A percentile compares a stretch with the other conserved stretches of the same genome.
Conservation (phyloP, 2,888 invertebrate genomes). For the Cephalotes varians region DNA sequence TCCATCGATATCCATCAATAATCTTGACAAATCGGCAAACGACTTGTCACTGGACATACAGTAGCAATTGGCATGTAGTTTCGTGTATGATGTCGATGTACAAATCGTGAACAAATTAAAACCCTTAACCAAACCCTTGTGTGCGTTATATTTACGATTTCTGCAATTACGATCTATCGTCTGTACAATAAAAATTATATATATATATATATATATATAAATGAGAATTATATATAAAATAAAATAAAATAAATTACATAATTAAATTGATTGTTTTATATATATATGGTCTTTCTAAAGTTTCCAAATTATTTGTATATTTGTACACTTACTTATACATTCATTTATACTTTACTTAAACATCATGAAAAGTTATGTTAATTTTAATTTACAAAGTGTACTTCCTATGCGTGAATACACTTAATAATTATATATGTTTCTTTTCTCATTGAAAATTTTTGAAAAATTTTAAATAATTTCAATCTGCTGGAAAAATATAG, state of each 20-base stretch:
- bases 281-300: background rate
- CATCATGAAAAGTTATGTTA: background rate
- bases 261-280: background rate
- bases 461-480: conserved; percentile 3
- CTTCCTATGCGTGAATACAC: background rate
- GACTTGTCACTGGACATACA: conserved; percentile 41
- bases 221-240: background rate
- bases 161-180: background rate
- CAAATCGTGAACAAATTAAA: conserved; percentile 43
- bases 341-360: background rate
- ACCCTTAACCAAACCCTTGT: conserved; percentile 5
- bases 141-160: conserved; percentile 9
- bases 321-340: background rate
- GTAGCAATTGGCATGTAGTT: conserved; percentile 20
- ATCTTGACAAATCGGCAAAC: conserved; percentile 52
- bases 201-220: background rate
- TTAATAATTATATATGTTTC: background rate
- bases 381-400: background rate
- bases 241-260: no score
- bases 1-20: conserved; percentile 47
- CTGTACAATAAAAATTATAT: background rate
- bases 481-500: background rate
- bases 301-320: background rate
- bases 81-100: conserved; percentile 41
- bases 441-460: background rate